Base-by-base conservation (phyloP, 2,113 vertebrate species). In the Microtus ochrogaster region DNA sequence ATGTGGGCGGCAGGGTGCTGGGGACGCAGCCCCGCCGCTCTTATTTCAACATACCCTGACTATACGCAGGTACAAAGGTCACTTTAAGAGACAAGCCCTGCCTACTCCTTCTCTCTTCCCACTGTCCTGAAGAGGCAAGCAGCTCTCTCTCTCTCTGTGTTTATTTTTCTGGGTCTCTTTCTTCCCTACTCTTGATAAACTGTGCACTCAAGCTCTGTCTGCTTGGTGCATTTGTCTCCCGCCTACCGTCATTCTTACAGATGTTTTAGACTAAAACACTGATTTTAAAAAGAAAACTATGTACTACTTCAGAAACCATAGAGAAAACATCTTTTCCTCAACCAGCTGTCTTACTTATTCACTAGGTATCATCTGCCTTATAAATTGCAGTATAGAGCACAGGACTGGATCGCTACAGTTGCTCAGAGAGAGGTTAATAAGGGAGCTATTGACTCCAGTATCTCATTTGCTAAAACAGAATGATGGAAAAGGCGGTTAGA, bases 381-480 rank as follows among this genome's bases (percentile, higher is more conserved):
- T 73, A 61, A 77, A 94, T 19, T 0, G 49, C 3, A 17, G 3
- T 36, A 5, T 41, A 82, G 21, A 58, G 6, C 39, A 61, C 70
- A 72, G 41, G 28, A 86, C 92, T 95, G 55, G 84, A 83, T 58
- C 26, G 9, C 72, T 66, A 72, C 10, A 36, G 82, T 76, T 22
- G 24, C 61, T 78, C 8, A 68, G 19, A 30, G 28, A 33, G 24
- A 66, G 55, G 17, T 44, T 72, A 72, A 36, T 63, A 39, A 6
- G 30, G 49, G 16, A 81, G 11, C 14, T 85, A 91, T 96, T 81
- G 41, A 93, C 61, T 94, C 58, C 86, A 73, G 12, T 79, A 66
- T 95, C 49, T 90, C 22, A 55, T 89, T 94, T 92, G 36, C 74
- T 94, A 68, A 93, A 47, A 74, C 9, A 58, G 77, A 78, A 26